Evolutionary conservation across 2,113 vertebrate genomes (phyloP).

Genomic region (Nycticorax nycticorax): DNA sequence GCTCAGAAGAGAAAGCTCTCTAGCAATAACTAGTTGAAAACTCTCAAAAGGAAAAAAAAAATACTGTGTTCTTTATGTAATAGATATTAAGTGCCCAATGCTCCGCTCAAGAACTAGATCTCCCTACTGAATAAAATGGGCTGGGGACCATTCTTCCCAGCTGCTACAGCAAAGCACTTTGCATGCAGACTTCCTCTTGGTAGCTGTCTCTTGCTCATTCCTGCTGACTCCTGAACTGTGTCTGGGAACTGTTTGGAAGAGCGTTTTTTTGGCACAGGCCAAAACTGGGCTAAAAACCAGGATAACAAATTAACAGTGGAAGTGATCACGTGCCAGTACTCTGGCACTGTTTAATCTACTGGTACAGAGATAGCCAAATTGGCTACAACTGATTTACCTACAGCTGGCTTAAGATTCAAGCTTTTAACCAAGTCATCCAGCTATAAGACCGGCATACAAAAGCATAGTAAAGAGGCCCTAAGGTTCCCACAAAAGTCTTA

Average conservation of each 20-base stretch:
- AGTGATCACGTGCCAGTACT: not conserved
- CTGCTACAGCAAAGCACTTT: not conserved
- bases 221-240: not conserved
- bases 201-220: not conserved
- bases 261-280: not conserved
- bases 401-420: not conserved
- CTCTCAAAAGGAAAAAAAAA: not conserved
- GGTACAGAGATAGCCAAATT: not conserved
- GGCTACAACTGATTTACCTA: not conserved
- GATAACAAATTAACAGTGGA: not conserved
- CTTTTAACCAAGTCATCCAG: not conserved
- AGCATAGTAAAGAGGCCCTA: not conserved
- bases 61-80: not conserved
- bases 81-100: not conserved
- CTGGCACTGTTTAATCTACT: not conserved
- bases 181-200: not conserved
- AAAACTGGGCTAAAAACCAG: not conserved
- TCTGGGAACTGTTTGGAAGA: not conserved
- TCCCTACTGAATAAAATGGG: not conserved
- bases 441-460: not conserved
- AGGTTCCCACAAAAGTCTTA: not conserved
- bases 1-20: not conserved
- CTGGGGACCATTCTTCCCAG: not conserved
- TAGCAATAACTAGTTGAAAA: not conserved
- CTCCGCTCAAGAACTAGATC: not conserved